Evolutionary conservation across 2,888 invertebrate species (phyloP), one percentile per base, ranked within the genome.

Genomic region (Blastobasis adustella): DNA sequence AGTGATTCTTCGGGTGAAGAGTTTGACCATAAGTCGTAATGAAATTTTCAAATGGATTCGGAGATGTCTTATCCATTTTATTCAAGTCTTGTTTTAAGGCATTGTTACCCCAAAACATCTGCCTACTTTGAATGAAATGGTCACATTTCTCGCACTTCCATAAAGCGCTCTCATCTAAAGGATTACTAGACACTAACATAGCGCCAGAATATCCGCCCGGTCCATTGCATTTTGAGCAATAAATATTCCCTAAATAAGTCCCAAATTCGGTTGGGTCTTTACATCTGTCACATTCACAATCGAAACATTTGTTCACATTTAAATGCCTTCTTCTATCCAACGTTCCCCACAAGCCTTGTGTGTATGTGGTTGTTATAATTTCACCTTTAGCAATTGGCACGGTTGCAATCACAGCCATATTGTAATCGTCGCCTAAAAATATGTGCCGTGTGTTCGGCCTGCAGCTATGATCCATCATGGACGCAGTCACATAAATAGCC

Each of bases 401-500:
- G 6, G 92, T 92, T 10, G 94, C 93, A 61, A 92, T 86, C 37
- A 94, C 79, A 2, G 91, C 85, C 48, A 94, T 88, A 64, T 89
- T 80, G 72, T 89, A 88, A 47, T 91, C 89, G 9, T 91, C 89
- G 50, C 91, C 91, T 45, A 88, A 61, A 63, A 92, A 93, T 41
- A 91, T 85, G 68, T 94, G 94, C 48, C 91, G 89, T 0, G 94
- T 93, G 67, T 95, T 95, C 37, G 94, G 91, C 56, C 83, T 89
- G 69, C 95, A 95, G 63, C 92, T 91, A 68, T 95, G 95, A 49
- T 93, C 90, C 75, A 94, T 89, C 89, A 94, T 91, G 5, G 93
- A 90, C 0, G 92, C 91, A 50, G 89, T 90, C 0, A 92, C 88
- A 70, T 92, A 95, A 53, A 95, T 73, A 48, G 91, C 92, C 54